Percentiles rank a stretch among this genome's conserved stretches.
phyloP scores from a whole-genome alignment of 2,797 vertebrate genomes.

The Neosalanx taihuensis region DNA sequence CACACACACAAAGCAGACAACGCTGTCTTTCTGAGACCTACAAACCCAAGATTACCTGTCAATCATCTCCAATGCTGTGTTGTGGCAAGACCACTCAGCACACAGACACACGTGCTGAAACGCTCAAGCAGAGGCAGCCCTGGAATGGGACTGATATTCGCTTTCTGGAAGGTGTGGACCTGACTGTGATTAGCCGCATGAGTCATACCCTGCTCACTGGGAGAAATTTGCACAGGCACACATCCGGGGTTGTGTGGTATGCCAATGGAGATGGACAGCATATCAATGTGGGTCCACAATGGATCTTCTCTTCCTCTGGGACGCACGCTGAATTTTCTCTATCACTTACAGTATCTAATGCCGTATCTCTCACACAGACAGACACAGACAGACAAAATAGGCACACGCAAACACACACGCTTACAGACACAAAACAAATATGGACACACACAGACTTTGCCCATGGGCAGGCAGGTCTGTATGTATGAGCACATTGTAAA shows the following conservation, averaged over 20 bases:
- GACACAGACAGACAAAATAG: background rate
- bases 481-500: background rate
- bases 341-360: background rate
- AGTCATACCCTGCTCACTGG: conserved; percentile 1
- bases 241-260: background rate
- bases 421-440: conserved; percentile 1
- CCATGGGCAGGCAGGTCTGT: background rate
- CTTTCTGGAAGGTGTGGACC: background rate
- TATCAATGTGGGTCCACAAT: background rate
- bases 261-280: background rate
- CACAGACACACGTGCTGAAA: background rate
- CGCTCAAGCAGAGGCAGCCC: background rate
- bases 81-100: no score
- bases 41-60: no score
- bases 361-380: background rate
- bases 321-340: background rate
- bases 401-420: background rate
- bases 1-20: no score
- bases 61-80: no score
- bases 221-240: background rate
- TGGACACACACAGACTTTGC: background rate
- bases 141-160: background rate
- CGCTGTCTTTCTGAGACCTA: no score
- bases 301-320: background rate
- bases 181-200: background rate